phyloP scores from a whole-genome alignment of 2,888 invertebrate genomes.

The Heliconius sara region DNA sequence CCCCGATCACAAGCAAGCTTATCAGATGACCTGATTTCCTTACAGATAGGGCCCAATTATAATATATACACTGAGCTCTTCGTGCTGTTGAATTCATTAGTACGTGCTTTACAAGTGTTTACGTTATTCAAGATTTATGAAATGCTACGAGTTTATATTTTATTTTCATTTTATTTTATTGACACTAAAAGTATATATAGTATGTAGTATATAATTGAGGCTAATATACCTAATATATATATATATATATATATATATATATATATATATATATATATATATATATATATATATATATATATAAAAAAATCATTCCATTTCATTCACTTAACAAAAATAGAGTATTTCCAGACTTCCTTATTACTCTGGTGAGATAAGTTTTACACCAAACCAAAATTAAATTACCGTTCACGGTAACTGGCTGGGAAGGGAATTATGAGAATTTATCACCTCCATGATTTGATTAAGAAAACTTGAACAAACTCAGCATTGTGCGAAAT shows the following conservation, averaged over 20 bases:
- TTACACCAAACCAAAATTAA: neutral
- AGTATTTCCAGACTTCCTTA: neutral
- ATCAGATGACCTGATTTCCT: slow-evolving; percentile 28
- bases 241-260: too few species aligned
- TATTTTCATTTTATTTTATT: too few species aligned
- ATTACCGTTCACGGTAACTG: slow-evolving; percentile 10
- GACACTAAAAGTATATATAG: neutral
- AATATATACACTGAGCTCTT: slow-evolving; percentile 18
- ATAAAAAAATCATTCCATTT: neutral
- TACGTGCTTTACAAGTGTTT: neutral
- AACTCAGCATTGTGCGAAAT: slow-evolving; percentile 7
- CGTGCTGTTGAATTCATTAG: slow-evolving; percentile 27
- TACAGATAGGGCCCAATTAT: slow-evolving; percentile 19
- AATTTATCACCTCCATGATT: slow-evolving; percentile 19
- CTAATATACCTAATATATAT: neutral
- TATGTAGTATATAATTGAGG: neutral
- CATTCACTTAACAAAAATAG: neutral
- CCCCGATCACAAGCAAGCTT: slow-evolving; percentile 1
- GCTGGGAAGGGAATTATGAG: slow-evolving; percentile 7
- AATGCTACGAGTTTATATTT: too few species aligned
- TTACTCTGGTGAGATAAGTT: neutral
- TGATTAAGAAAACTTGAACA: slow-evolving; percentile 26
- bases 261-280: too few species aligned
- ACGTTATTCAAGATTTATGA: neutral
- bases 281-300: too few species aligned